These are phyloP conservation scores for Prionace glauca DNA, from an alignment of 2,797 vertebrate genomes.

Conservation along the genomic window DNA sequence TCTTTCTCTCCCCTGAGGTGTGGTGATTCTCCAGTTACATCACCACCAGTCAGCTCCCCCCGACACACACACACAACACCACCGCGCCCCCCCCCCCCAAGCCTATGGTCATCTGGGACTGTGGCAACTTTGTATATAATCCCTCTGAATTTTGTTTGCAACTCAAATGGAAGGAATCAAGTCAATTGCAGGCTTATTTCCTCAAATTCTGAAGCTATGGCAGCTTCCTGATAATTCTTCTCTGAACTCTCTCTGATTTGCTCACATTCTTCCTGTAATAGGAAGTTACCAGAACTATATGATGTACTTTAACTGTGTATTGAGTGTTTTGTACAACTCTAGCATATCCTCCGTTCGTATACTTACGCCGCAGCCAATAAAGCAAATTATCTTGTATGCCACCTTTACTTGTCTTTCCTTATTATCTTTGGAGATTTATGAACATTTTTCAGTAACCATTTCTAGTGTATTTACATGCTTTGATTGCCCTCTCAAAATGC, in stretches of 20 bases:
- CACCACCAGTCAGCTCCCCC: too few relatives aligned
- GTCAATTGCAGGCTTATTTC: neutral
- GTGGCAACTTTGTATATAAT: too few relatives aligned
- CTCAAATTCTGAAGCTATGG: neutral
- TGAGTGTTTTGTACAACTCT: neutral
- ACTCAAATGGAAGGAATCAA: too few relatives aligned
- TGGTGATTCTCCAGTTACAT: too few relatives aligned
- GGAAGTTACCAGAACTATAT: neutral
- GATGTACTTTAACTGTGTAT: neutral
- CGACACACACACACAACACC: too few relatives aligned
- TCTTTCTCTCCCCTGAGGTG: too few relatives aligned
- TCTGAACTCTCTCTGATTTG: too few relatives aligned
- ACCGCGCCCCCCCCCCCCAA: too few relatives aligned
- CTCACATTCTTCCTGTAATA: neutral
- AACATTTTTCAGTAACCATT: neutral
- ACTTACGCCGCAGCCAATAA: neutral
- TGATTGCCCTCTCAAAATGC: neutral
- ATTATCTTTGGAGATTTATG: neutral
- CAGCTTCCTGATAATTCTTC: neutral
- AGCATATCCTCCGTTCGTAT: neutral
- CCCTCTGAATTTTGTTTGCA: neutral
- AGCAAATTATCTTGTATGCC: neutral
- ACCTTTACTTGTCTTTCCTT: neutral
- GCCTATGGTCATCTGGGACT: too few relatives aligned
- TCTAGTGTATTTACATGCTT: neutral